Evolutionary conservation across 2,888 invertebrate genomes (phyloP).

Genomic region (Augochlorella aurata): DNA sequence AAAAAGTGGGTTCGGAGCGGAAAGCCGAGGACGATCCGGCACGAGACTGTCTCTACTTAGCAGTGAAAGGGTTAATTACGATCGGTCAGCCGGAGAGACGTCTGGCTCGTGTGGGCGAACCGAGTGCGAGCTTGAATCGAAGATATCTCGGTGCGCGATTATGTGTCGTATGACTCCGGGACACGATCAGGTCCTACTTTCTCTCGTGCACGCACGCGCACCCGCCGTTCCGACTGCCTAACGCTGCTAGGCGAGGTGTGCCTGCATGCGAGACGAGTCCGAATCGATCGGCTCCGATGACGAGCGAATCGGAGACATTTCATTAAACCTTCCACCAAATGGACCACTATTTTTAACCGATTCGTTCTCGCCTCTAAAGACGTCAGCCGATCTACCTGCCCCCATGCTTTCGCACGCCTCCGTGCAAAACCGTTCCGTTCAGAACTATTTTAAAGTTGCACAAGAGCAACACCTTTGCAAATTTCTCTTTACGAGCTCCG

Average conservation of each 20-base stretch:
- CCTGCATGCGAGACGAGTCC: conserved; percentile 59
- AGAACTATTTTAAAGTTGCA: no score
- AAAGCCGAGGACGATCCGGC: conserved; percentile 22
- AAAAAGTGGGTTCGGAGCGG: background rate
- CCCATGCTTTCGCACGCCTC: background rate
- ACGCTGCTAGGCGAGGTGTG: conserved; percentile 64
- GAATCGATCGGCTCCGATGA: conserved; percentile 46
- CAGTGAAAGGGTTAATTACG: conserved; percentile 70
- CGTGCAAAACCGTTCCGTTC: background rate
- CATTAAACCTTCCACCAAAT: background rate
- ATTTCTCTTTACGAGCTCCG: no score
- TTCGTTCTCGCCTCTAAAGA: background rate
- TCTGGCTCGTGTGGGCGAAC: conserved; percentile 62
- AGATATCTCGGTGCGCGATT: conserved; percentile 55
- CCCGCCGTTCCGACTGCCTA: conserved; percentile 34
- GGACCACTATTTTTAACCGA: background rate
- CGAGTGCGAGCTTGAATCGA: conserved; percentile 61
- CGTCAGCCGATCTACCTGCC: background rate
- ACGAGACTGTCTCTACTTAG: conserved; percentile 49
- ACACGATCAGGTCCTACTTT: conserved; percentile 63
- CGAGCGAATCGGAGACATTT: background rate
- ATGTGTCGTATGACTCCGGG: conserved; percentile 45
- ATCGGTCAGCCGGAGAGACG: conserved; percentile 48
- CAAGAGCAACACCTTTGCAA: no score
- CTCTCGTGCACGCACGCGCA: conserved; percentile 59